These are phyloP conservation scores for Conops quadrifasciatus DNA, from an alignment of 2,888 invertebrate genomes.

Conservation along the genomic window DNA sequence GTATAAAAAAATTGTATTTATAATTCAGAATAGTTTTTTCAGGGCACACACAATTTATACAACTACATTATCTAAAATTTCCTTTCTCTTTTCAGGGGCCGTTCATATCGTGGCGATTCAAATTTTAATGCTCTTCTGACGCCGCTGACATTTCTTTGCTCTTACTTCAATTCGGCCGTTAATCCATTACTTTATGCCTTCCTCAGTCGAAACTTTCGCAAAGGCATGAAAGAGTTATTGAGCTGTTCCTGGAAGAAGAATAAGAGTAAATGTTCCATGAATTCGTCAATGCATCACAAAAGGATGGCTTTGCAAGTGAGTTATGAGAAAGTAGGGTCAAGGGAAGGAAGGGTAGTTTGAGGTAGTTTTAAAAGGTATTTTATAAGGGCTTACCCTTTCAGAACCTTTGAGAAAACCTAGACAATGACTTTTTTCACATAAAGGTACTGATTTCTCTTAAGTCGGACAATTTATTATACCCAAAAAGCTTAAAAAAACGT, in stretches of 20 bases:
- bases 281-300: conserved; percentile 64
- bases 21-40: background rate
- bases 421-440: no score
- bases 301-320: conserved; percentile 63
- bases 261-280: conserved; percentile 62
- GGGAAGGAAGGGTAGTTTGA: background rate
- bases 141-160: conserved; percentile 84
- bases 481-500: no score
- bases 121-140: conserved; percentile 82
- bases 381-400: no score
- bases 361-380: background rate
- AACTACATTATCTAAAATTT: no score
- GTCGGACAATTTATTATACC: no score
- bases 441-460: no score
- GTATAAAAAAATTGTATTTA: no score
- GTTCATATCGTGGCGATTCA: conserved; percentile 74
- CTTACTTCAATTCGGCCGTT: conserved; percentile 89
- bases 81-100: conserved; percentile 63
- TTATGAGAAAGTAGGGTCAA: conserved; percentile 33
- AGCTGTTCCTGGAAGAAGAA: conserved; percentile 69
- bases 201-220: conserved; percentile 80
- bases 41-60: no score
- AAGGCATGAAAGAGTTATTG: conserved; percentile 84
- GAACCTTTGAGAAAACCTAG: no score
- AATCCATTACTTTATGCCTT: conserved; percentile 92